A percentile compares a stretch with the other conserved stretches of the same genome.
Evolutionary conservation across 2,888 invertebrate genomes (phyloP).

Genomic region (Chalcis sispes): DNA sequence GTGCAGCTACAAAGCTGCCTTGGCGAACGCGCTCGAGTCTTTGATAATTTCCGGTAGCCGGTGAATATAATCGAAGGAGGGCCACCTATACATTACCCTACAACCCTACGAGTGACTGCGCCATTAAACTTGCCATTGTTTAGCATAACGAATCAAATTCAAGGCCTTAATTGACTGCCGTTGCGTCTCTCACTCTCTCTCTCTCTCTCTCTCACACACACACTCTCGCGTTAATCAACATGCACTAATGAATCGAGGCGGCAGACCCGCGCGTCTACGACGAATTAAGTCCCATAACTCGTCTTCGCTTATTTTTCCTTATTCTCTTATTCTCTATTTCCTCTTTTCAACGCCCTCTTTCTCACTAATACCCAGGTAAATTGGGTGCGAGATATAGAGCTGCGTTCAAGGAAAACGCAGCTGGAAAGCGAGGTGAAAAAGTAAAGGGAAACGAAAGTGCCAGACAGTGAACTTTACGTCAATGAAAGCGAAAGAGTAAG

Average conservation of each 20-base stretch:
- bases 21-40: too few relatives aligned
- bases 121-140: slow-evolving; percentile 39
- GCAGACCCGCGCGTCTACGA: neutral
- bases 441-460: neutral
- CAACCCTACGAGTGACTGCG: neutral
- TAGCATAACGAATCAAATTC: slow-evolving; percentile 46
- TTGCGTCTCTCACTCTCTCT: too few relatives aligned
- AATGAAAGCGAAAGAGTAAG: neutral
- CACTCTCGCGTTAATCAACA: slow-evolving; percentile 36
- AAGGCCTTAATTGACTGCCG: slow-evolving; percentile 28
- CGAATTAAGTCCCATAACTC: too few relatives aligned
- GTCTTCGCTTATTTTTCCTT: too few relatives aligned
- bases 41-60: too few relatives aligned
- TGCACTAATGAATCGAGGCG: slow-evolving; percentile 27
- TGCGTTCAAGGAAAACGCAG: neutral
- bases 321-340: neutral
- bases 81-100: too few relatives aligned
- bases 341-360: neutral
- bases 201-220: too few relatives aligned
- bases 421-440: neutral
- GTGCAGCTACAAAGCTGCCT: too few relatives aligned
- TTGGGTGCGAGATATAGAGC: neutral
- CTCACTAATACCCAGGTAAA: neutral
- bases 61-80: slow-evolving; percentile 24
- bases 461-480: too few relatives aligned